These are phyloP conservation scores for Megaleporinus macrocephalus DNA, from an alignment of 2,113 vertebrate genomes.

Conservation along the genomic window DNA sequence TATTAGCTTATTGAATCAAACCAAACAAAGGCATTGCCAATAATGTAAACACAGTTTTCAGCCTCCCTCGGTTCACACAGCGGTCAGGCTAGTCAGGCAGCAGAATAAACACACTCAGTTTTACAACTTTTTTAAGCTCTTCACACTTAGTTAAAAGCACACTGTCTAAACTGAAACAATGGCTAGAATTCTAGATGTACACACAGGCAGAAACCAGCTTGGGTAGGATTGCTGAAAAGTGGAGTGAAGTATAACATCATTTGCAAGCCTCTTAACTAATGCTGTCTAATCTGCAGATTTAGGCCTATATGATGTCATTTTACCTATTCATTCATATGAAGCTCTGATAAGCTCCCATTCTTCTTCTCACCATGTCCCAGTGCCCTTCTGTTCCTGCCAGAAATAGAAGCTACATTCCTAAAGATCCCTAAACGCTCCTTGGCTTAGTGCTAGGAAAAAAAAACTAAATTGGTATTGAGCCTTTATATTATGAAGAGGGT, in stretches of 20 bases:
- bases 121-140: constrained; percentile 61
- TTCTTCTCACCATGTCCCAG: neutral
- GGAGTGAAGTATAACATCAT: neutral
- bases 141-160: neutral
- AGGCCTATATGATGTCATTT: neutral
- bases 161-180: neutral
- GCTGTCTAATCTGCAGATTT: neutral
- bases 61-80: constrained; percentile 70
- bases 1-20: constrained; percentile 75
- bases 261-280: neutral
- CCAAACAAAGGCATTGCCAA: constrained; percentile 69
- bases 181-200: neutral
- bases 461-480: no score
- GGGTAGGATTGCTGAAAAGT: neutral
- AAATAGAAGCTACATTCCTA: no score
- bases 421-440: no score
- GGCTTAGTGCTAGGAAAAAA: no score
- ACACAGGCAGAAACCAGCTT: neutral
- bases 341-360: neutral
- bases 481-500: no score
- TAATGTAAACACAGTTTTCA: constrained; percentile 73
- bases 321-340: neutral
- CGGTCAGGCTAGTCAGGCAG: constrained; percentile 69
- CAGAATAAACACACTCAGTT: constrained; percentile 66
- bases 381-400: neutral